phyloP scores from a whole-genome alignment of 2,797 vertebrate species.

The Synanceia verrucosa region DNA sequence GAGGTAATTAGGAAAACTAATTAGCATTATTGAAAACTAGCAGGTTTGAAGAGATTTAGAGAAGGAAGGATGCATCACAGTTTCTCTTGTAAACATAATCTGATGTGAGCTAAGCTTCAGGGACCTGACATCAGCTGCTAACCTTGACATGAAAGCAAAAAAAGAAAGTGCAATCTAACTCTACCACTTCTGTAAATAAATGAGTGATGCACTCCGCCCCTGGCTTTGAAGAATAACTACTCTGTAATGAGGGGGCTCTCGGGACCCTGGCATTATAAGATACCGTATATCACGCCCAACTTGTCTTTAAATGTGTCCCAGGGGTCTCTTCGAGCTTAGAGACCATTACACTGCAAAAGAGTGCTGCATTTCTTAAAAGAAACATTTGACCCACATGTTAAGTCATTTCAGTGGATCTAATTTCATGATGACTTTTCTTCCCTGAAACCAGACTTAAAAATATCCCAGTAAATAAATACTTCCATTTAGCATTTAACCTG shows the following conservation, averaged over 20 bases:
- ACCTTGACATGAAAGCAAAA: background rate
- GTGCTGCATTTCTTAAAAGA: background rate
- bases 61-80: background rate
- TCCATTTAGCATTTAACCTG: background rate
- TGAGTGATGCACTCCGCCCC: conserved; percentile 26
- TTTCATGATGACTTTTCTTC: background rate
- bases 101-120: background rate
- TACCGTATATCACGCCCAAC: conserved; percentile 26
- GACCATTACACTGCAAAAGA: conserved; percentile 1
- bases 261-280: conserved; percentile 18
- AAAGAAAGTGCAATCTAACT: background rate
- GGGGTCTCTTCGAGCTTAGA: background rate
- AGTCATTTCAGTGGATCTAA: background rate
- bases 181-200: conserved; percentile 18
- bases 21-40: background rate
- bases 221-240: conserved; percentile 40
- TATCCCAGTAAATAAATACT: background rate
- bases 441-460: background rate
- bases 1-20: background rate
- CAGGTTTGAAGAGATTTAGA: background rate
- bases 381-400: background rate
- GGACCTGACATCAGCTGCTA: background rate
- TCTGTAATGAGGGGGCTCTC: conserved; percentile 44
- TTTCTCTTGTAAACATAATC: background rate
- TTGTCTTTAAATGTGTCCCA: conserved; percentile 10